Evolutionary conservation across 2,888 invertebrate species (phyloP).

Genomic region (Euzophera pinguis): DNA sequence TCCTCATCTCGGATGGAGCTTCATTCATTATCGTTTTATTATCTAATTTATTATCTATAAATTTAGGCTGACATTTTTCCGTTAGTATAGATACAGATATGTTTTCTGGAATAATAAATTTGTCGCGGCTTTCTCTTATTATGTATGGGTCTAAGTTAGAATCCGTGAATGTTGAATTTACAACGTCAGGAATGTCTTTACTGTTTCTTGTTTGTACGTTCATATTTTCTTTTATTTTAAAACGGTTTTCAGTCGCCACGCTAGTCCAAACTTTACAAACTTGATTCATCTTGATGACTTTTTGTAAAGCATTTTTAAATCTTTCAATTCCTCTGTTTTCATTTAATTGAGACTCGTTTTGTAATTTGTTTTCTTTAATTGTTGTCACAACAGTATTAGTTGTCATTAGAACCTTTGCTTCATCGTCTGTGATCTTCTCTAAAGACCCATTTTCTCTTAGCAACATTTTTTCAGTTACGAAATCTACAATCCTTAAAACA

Average conservation of each 20-base stretch:
- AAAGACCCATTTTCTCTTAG: conserved; percentile 72
- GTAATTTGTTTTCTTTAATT: conserved; percentile 22
- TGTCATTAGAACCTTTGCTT: conserved; percentile 60
- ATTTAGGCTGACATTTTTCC: conserved; percentile 40
- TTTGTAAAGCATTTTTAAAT: conserved; percentile 48
- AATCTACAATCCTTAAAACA: conserved; percentile 74
- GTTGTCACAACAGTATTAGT: conserved; percentile 35
- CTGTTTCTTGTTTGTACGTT: conserved; percentile 32
- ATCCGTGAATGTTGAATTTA: conserved; percentile 67
- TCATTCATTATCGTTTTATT: conserved; percentile 14
- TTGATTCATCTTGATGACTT: conserved; percentile 51
- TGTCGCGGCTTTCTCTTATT: conserved; percentile 43
- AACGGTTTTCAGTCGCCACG: conserved; percentile 32
- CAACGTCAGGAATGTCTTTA: conserved; percentile 65
- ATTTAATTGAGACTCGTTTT: conserved; percentile 18
- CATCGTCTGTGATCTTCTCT: conserved; percentile 68
- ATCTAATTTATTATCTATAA: conserved; percentile 21
- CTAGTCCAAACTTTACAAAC: conserved; percentile 54
- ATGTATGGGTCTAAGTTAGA: conserved; percentile 38
- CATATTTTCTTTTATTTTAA: conserved; percentile 22
- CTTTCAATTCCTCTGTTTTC: conserved; percentile 23
- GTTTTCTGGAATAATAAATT: conserved; percentile 61
- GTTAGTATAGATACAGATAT: conserved; percentile 59
- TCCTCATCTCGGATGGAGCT: conserved; percentile 17
- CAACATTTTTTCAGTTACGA: conserved; percentile 78